Conservation (phyloP, 2,113 vertebrate genomes). For the Python bivittatus region DNA sequence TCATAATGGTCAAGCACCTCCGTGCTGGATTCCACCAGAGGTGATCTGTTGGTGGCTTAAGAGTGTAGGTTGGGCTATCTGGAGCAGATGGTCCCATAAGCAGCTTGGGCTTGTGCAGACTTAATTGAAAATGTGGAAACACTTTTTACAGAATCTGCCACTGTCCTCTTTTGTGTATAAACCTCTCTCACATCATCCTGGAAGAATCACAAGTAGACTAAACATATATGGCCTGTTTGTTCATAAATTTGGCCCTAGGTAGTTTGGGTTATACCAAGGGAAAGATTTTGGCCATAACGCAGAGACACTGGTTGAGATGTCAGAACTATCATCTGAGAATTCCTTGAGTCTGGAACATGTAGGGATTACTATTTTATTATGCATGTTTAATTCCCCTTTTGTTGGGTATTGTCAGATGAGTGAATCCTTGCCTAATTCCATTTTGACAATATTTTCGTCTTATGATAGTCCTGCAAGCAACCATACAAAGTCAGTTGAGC, state of each 20-base stretch:
- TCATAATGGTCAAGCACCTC: neutral
- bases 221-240: neutral
- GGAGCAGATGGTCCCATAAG: neutral
- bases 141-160: neutral
- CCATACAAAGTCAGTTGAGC: too few species aligned
- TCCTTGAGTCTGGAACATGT: neutral
- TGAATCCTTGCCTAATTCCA: neutral
- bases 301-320: neutral
- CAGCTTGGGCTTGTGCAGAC: neutral
- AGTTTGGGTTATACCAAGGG: neutral
- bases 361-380: neutral
- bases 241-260: neutral
- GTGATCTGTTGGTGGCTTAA: neutral
- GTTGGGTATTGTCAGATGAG: neutral
- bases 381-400: too few species aligned
- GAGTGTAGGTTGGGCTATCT: neutral
- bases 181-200: neutral
- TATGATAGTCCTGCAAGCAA: too few species aligned
- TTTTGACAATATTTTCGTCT: too few species aligned
- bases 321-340: neutral
- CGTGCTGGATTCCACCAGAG: neutral
- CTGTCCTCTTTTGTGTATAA: neutral
- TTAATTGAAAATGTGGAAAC: neutral
- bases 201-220: neutral
- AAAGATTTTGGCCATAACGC: neutral